Evolutionary conservation across 2,113 vertebrate genomes (phyloP).

Genomic region (Centropristis striata): DNA sequence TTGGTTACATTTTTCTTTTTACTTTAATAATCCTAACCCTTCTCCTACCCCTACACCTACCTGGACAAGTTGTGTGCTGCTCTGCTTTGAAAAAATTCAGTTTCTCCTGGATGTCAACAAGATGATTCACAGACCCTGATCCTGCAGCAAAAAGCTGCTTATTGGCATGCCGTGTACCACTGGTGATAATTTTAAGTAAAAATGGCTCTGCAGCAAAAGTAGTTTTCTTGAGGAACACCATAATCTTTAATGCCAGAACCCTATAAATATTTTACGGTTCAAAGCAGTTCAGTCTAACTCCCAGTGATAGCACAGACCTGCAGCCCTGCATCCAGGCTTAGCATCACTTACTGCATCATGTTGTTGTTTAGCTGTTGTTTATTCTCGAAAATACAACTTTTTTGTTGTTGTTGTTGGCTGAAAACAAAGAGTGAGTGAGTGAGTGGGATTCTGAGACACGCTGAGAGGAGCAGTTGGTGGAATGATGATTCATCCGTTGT

Average conservation of each 20-base stretch:
- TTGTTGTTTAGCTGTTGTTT: neutral
- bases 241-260: constrained; percentile 22
- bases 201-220: constrained; percentile 10
- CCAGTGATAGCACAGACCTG: neutral
- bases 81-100: no score
- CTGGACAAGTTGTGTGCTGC: no score
- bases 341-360: neutral
- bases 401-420: neutral
- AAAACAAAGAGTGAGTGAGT: constrained; percentile 44
- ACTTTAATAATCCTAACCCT: no score
- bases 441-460: constrained; percentile 32
- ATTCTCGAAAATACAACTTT: neutral
- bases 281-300: neutral
- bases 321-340: neutral
- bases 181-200: constrained; percentile 11
- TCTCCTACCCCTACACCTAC: no score
- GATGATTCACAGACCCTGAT: no score
- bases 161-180: neutral
- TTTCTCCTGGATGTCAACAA: no score
- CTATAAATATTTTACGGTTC: constrained; percentile 49
- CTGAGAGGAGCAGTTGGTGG: constrained; percentile 73
- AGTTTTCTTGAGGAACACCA: constrained; percentile 17
- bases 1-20: no score
- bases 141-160: neutral
- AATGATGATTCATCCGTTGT: constrained; percentile 74